Evolutionary conservation across 2,113 vertebrate genomes (phyloP), one percentile per base, ranked within the genome.

Genomic region (Aplodontia rufa): DNA sequence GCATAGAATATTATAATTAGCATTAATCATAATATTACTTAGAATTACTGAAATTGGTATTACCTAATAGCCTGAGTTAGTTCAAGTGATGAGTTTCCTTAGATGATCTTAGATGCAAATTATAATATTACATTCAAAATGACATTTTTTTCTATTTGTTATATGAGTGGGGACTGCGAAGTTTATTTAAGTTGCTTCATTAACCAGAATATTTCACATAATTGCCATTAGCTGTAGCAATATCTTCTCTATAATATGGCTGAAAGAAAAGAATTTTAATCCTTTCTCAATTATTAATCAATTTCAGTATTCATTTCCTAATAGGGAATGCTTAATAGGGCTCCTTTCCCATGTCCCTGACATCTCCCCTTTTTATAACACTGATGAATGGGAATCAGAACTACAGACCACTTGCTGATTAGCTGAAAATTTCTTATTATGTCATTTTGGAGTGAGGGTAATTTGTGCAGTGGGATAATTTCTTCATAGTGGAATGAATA

Each of bases 121-220:
- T 94, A n/a, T 81, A 86, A 69, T 84, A 86, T 78, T 87, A 89
- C 55, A 92, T 60, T 96, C 60, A 91, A 95, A 94, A 82, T 95
- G 55, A 40, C 14, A 76, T 68, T 87, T 95, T 60, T 94, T 91
- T 55, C 66, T 93, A 37, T 94, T 95, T 97, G 83, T 68, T 68
- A 69, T 89, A 51, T 96, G 83, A 96, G 51, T 83, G 53, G 83
- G 45, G 78, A 93, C 37, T 94, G 76, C 66, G 78, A 96, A 97
- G 96, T 97, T 97, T 97, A 96, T 97, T 97, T 97, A 97, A 95
- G 96, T 96, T 97, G 92, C 96, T 95, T 97, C 94, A 97, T 98
- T 97, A 96, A 58, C 80, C 94, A 94, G 96, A 97, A 66, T 97
- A 98, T 96, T 94, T 97, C 95, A 95, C 62, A 88, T 97, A 96